A percentile compares a stretch with the other conserved stretches of the same genome.
Conservation (phyloP, 2,888 invertebrate species). For the Morpho helenor region DNA sequence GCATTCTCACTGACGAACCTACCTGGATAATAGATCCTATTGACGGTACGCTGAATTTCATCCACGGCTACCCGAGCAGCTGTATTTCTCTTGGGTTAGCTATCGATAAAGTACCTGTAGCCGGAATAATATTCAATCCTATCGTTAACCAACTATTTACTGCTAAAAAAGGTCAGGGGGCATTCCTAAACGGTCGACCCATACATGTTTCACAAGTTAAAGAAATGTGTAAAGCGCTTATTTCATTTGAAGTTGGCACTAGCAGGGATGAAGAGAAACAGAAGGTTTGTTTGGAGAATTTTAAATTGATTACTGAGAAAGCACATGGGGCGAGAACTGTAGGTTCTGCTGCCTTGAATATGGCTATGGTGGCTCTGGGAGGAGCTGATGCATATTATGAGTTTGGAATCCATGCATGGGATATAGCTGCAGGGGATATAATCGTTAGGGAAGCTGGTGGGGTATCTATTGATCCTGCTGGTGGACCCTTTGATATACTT, state of each 20-base stretch:
- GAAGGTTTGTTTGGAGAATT: constrained; percentile 83
- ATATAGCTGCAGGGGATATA: constrained; percentile 93
- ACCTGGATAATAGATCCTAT: constrained; percentile 99
- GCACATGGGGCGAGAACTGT: constrained; percentile 89
- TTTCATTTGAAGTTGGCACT: constrained; percentile 89
- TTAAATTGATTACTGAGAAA: constrained; percentile 79
- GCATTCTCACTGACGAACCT: constrained; percentile 90
- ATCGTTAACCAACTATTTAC: constrained; percentile 92
- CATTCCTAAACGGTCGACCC: constrained; percentile 89
- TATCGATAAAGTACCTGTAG: constrained; percentile 81
- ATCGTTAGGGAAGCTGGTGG: constrained; percentile 97
- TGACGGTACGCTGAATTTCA: constrained; percentile 99
- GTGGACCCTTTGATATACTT: constrained; percentile 89
- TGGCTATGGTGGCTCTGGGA: constrained; percentile 96
- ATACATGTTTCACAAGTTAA: constrained; percentile 86
- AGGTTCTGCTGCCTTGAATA: constrained; percentile 96
- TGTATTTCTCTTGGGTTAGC: constrained; percentile 93
- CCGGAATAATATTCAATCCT: constrained; percentile 96
- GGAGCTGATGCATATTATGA: constrained; percentile 93
- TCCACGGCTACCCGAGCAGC: constrained; percentile 93
- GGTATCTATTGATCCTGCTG: constrained; percentile 90
- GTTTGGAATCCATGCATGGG: constrained; percentile 97
- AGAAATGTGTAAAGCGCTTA: constrained; percentile 83
- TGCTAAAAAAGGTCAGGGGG: constrained; percentile 90
- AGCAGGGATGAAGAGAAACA: constrained; percentile 85